Percentiles rank a stretch among this genome's conserved stretches.
Evolutionary conservation across 2,113 vertebrate species (phyloP).

Genomic region (Ptychochromis oligacanthus): DNA sequence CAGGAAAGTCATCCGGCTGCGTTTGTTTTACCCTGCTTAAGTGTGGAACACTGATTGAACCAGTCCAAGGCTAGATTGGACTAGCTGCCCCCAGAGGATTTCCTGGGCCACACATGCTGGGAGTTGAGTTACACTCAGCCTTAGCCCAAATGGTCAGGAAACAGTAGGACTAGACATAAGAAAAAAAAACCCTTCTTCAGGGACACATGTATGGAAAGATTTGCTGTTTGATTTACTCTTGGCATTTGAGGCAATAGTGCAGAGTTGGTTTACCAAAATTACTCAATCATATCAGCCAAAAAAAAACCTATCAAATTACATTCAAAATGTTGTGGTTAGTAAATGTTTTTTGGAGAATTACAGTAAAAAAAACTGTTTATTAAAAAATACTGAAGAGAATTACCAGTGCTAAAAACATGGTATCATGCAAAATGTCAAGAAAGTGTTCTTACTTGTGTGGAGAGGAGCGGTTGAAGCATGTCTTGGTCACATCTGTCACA

Average conservation of each 20-base stretch:
- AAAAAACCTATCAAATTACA: slow-evolving; percentile 31
- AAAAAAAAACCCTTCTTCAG: slow-evolving; percentile 32
- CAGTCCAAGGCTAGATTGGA: slow-evolving; percentile 70
- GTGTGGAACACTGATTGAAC: slow-evolving; percentile 71
- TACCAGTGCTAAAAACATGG: slow-evolving; percentile 14
- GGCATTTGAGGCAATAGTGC: slow-evolving; percentile 36
- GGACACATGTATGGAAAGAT: slow-evolving; percentile 55
- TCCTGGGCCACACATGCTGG: slow-evolving; percentile 70
- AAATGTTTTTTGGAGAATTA: slow-evolving; percentile 18
- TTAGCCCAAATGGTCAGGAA: slow-evolving; percentile 66
- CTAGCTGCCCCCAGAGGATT: slow-evolving; percentile 68
- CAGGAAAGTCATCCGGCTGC: slow-evolving; percentile 46
- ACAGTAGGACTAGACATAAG: slow-evolving; percentile 62
- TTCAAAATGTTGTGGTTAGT: slow-evolving; percentile 12
- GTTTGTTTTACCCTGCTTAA: slow-evolving; percentile 65
- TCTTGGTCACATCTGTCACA: slow-evolving; percentile 97
- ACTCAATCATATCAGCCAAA: slow-evolving; percentile 38
- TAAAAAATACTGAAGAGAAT: neutral
- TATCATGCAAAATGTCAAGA: slow-evolving; percentile 7
- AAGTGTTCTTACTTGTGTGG: slow-evolving; percentile 89
- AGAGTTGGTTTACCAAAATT: slow-evolving; percentile 40
- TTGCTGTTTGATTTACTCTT: slow-evolving; percentile 56
- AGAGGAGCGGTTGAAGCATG: slow-evolving; percentile 94
- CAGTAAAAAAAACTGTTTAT: slow-evolving; percentile 11
- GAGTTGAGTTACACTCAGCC: slow-evolving; percentile 68